These are phyloP conservation scores for Drosophila azteca DNA, from an alignment of 1,140 invertebrate species.

Conservation along the genomic window DNA sequence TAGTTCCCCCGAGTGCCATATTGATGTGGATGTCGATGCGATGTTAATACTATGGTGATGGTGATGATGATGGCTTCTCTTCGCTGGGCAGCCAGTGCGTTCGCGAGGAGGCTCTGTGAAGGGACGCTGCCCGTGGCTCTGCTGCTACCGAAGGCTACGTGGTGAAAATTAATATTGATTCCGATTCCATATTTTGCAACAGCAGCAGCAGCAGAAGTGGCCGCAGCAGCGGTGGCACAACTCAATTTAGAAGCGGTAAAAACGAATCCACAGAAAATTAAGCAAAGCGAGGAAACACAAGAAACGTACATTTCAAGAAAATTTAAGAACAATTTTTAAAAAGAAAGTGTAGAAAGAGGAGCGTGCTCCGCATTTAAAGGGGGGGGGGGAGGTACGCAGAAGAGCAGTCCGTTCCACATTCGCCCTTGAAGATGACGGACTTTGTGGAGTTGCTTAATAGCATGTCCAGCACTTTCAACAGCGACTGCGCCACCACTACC, in stretches of 20 bases:
- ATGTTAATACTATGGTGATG: no score
- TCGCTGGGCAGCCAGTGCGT: not conserved
- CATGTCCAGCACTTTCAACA: constrained; percentile 77
- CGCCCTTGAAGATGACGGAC: constrained; percentile 66
- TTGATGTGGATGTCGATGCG: no score
- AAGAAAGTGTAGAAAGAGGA: no score
- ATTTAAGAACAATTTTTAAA: no score
- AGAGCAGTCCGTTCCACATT: no score
- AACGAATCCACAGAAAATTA: not conserved
- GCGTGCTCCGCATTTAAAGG: no score
- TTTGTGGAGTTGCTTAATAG: constrained; percentile 72
- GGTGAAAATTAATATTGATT: no score
- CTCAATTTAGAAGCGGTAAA: not conserved
- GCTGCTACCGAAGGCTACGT: constrained; percentile 4
- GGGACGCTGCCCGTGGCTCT: not conserved
- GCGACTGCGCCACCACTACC: constrained; percentile 72
- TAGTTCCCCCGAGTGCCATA: no score
- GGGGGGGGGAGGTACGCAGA: no score
- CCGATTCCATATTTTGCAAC: constrained; percentile 1
- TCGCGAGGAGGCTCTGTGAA: no score
- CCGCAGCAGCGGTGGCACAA: not conserved
- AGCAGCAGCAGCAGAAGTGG: constrained; percentile 8
- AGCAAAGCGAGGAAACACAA: not conserved
- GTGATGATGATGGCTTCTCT: no score
- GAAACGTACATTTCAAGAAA: no score